Conservation (phyloP, 2,113 vertebrate genomes). For the Odobenus rosmarus region DNA sequence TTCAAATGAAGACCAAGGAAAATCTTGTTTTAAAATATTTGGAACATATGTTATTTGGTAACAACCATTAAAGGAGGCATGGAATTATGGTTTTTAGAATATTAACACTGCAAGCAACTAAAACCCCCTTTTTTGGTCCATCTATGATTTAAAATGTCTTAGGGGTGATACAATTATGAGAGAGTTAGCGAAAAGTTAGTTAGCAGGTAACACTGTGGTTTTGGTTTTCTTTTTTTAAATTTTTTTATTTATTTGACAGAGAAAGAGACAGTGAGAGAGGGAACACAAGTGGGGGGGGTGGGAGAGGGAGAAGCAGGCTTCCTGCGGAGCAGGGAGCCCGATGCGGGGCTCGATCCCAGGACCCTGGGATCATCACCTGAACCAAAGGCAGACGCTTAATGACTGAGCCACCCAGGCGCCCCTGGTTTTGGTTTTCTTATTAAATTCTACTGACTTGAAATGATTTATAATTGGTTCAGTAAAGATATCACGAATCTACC, state of each 20-base stretch:
- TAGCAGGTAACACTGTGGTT: not conserved
- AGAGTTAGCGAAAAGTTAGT: not conserved
- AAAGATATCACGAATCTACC: not conserved
- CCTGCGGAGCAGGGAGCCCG: no score
- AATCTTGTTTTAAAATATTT: not conserved
- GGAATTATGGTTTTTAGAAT: not conserved
- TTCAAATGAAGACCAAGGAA: not conserved
- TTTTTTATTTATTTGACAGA: no score
- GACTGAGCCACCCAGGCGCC: no score
- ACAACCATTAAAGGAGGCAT: not conserved
- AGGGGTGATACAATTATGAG: not conserved
- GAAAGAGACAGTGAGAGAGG: no score
- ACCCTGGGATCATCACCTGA: no score
- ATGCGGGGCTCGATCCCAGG: no score
- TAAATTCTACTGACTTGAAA: not conserved
- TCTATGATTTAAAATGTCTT: constrained; percentile 8
- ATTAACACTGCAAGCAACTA: not conserved
- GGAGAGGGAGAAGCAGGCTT: no score
- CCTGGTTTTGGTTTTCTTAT: not conserved
- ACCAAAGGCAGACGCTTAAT: no score
- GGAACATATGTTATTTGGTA: not conserved
- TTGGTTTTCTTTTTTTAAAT: not conserved
- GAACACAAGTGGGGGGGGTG: no score
- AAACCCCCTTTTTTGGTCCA: not conserved
- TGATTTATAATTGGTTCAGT: constrained; percentile 38